Conservation (phyloP, 2,113 vertebrate genomes). For the Prunella himalayana region DNA sequence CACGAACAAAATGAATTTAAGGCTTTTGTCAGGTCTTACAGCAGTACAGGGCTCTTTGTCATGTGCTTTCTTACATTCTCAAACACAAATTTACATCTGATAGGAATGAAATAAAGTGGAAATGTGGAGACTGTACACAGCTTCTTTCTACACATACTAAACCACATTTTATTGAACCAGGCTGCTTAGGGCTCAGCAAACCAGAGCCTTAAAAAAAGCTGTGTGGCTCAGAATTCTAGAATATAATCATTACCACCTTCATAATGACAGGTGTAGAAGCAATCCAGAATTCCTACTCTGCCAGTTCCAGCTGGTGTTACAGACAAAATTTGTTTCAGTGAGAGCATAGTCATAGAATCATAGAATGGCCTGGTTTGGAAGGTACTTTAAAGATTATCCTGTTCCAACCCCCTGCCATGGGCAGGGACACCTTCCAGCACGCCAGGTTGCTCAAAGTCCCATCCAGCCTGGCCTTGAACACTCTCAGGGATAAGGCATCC, state of each 20-base stretch:
- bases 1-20: neutral
- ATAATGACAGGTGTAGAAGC: neutral
- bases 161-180: neutral
- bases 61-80: neutral
- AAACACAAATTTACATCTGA: neutral
- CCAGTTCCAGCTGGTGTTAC: neutral
- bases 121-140: neutral
- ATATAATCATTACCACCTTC: neutral
- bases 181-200: neutral
- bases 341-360: neutral
- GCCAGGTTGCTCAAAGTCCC: neutral
- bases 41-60: neutral
- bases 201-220: neutral
- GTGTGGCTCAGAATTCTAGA: neutral
- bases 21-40: neutral
- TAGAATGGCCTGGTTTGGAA: neutral
- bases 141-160: neutral
- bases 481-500: neutral
- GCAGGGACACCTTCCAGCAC: neutral
- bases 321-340: neutral
- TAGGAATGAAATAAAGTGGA: neutral
- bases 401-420: neutral
- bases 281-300: neutral
- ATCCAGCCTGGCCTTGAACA: neutral
- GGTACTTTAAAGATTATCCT: neutral